Percentiles rank a stretch among this genome's conserved stretches.
phyloP scores from a whole-genome alignment of 2,888 invertebrate genomes.

The Merodon equestris region DNA sequence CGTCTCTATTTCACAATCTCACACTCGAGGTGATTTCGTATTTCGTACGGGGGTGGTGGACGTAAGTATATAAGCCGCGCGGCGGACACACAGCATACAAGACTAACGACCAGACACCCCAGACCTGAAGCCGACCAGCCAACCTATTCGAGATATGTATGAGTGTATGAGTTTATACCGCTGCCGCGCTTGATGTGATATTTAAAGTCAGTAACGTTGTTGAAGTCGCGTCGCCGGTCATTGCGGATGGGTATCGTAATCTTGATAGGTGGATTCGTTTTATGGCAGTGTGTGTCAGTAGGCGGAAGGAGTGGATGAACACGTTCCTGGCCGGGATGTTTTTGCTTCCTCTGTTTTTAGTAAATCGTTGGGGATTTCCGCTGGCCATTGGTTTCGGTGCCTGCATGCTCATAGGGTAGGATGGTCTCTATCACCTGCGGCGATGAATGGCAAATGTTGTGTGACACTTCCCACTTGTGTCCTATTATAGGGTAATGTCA shows the following conservation, averaged over 20 bases:
- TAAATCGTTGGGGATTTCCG: slow-evolving; percentile 44
- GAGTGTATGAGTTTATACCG: too few species aligned
- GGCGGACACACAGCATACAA: slow-evolving; percentile 38
- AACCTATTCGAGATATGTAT: too few species aligned
- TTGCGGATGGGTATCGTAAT: slow-evolving; percentile 63
- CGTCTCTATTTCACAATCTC: slow-evolving; percentile 57
- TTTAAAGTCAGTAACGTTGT: slow-evolving; percentile 44
- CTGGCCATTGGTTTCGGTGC: slow-evolving; percentile 7
- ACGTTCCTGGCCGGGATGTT: slow-evolving; percentile 30
- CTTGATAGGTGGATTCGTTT: slow-evolving; percentile 67
- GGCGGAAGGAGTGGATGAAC: slow-evolving; percentile 54
- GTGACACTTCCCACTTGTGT: too few species aligned
- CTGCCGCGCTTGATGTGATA: slow-evolving; percentile 8
- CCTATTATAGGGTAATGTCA: too few species aligned
- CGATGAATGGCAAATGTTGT: too few species aligned
- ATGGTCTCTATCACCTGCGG: too few species aligned
- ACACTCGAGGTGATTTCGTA: slow-evolving; percentile 30
- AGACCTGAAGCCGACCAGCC: slow-evolving; percentile 3
- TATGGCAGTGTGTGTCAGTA: slow-evolving; percentile 44
- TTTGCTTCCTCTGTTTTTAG: slow-evolving; percentile 7
- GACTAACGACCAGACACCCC: slow-evolving; percentile 21
- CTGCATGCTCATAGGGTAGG: neutral
- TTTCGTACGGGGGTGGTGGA: slow-evolving; percentile 13
- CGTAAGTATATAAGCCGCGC: slow-evolving; percentile 38
- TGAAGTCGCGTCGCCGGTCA: slow-evolving; percentile 32